A percentile compares a stretch with the other conserved stretches of the same genome.
These are phyloP conservation scores for Polydrusus pterygomalis DNA, from an alignment of 2,888 invertebrate genomes.

Conservation along the genomic window DNA sequence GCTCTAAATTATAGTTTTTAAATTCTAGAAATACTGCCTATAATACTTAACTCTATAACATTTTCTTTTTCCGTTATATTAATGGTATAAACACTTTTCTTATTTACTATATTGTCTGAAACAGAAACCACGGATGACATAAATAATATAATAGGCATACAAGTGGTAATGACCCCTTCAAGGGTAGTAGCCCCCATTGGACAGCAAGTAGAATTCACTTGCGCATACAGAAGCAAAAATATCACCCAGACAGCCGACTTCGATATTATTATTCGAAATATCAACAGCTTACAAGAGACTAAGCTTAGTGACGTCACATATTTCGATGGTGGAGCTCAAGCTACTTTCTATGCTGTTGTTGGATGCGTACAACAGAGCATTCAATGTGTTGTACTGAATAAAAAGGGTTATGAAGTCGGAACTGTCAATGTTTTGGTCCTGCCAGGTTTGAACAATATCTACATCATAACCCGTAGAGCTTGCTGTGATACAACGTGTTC, in stretches of 20 bases:
- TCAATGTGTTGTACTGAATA: constrained; percentile 58
- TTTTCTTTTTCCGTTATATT: too few relatives aligned
- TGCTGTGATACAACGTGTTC: constrained; percentile 57
- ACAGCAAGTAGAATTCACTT: constrained; percentile 71
- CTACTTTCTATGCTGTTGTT: constrained; percentile 67
- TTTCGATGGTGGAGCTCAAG: constrained; percentile 56
- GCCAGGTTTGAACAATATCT: constrained; percentile 61
- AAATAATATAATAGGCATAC: constrained; percentile 38
- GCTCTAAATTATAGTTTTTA: too few relatives aligned
- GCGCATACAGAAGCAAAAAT: constrained; percentile 71
- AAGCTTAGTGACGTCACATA: constrained; percentile 35
- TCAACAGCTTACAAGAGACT: constrained; percentile 55
- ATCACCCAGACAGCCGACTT: constrained; percentile 53
- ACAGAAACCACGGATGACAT: constrained; percentile 12
- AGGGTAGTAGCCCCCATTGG: constrained; percentile 70
- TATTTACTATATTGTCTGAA: neutral
- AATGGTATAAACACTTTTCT: too few relatives aligned
- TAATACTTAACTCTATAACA: too few relatives aligned
- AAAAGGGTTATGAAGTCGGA: constrained; percentile 55
- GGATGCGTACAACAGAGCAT: constrained; percentile 61
- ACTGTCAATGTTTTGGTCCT: constrained; percentile 56
- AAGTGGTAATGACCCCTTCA: constrained; percentile 73
- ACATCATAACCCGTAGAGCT: constrained; percentile 55
- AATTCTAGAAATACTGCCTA: too few relatives aligned
- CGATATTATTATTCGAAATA: constrained; percentile 58